A percentile compares a stretch with the other conserved stretches of the same genome.
Conservation (phyloP, 2,113 vertebrate species). For the Cricetomys ansorgei region DNA sequence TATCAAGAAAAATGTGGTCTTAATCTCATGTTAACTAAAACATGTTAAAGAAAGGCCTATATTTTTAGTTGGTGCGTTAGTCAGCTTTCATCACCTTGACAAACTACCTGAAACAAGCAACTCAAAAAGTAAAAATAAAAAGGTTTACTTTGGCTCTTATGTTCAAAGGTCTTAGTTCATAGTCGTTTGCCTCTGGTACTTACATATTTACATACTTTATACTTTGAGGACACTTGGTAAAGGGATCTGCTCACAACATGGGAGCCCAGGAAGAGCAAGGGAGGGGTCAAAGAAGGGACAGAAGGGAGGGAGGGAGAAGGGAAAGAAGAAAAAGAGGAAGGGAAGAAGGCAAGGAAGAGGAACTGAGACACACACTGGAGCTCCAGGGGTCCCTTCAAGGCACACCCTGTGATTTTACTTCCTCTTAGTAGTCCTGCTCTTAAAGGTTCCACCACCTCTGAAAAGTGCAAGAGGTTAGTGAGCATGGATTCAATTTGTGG, state of each 20-base stretch:
- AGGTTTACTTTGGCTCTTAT: background rate
- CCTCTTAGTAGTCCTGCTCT: background rate
- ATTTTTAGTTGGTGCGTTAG: background rate
- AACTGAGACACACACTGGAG: background rate
- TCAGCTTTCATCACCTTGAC: background rate
- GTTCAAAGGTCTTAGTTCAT: background rate
- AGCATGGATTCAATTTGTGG: background rate
- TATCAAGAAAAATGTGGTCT: background rate
- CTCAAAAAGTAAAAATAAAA: background rate
- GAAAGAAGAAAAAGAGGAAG: background rate
- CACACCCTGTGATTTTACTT: background rate
- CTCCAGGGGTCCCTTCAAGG: background rate
- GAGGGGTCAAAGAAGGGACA: background rate
- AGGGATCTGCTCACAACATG: background rate
- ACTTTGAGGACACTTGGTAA: too few relatives aligned
- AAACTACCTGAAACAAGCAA: background rate
- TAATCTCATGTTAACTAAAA: slow-evolving; percentile 13
- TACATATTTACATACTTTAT: too few relatives aligned
- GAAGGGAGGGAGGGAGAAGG: background rate
- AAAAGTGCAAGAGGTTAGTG: background rate
- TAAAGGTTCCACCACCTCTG: background rate
- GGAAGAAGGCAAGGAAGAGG: too few relatives aligned
- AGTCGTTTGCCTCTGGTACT: background rate
- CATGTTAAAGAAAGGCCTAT: background rate
- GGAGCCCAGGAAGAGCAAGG: background rate